Percentiles rank a stretch among this genome's conserved stretches.
These are phyloP conservation scores for Lucilia sericata DNA, from an alignment of 1,140 invertebrate species.

Conservation along the genomic window DNA sequence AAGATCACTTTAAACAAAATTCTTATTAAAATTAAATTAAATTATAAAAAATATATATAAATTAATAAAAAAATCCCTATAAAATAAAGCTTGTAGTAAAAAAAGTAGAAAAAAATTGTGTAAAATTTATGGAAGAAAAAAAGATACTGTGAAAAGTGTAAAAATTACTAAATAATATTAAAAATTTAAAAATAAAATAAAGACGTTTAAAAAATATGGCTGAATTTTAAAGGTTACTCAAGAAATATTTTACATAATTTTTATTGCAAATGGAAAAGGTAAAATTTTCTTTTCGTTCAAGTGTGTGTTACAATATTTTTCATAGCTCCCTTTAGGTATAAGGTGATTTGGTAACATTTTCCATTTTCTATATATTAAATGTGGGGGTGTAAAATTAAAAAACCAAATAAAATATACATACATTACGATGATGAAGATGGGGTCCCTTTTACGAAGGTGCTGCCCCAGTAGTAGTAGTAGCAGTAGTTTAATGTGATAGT, in stretches of 20 bases:
- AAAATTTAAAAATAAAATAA: background rate
- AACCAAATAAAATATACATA: background rate
- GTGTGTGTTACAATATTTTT: background rate
- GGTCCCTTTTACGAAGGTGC: background rate
- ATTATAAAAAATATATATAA: background rate
- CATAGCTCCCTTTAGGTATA: background rate
- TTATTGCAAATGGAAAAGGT: conserved; percentile 19
- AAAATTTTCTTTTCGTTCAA: background rate
- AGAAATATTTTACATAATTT: conserved; percentile 19
- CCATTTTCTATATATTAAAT: background rate
- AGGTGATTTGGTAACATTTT: conserved; percentile 20
- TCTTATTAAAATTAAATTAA: background rate
- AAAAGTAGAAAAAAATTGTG: background rate
- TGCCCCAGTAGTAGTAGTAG: background rate
- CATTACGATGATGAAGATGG: background rate
- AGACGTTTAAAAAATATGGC: conserved; percentile 19
- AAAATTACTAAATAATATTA: background rate
- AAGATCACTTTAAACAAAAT: conserved; percentile 60
- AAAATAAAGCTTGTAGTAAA: background rate
- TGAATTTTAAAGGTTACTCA: conserved; percentile 27
- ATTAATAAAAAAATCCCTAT: background rate
- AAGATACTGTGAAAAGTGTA: background rate
- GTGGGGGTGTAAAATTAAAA: conserved; percentile 2
- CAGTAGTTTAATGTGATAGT: background rate
- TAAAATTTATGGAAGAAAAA: background rate